Evolutionary conservation across 2,888 invertebrate species (phyloP).

Genomic region (Heliothis peltigera): DNA sequence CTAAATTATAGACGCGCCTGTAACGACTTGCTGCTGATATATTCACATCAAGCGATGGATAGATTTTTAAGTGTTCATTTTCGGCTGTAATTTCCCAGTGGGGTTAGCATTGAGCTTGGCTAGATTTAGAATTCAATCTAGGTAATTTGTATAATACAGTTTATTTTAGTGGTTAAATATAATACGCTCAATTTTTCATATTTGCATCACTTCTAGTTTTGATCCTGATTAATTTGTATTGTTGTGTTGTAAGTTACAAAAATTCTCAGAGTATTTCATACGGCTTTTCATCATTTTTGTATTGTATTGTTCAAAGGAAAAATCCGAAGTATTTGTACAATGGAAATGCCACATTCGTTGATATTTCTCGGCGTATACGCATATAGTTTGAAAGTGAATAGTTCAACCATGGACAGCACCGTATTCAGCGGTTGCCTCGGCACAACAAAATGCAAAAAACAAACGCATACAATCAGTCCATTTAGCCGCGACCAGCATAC

Average conservation of each 20-base stretch:
- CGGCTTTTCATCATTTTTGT: no score
- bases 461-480: not conserved
- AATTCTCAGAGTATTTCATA: no score
- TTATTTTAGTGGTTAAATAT: no score
- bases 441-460: not conserved
- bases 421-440: not conserved
- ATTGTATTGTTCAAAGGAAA: no score
- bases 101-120: conserved; percentile 11
- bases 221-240: no score
- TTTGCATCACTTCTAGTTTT: no score
- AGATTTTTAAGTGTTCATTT: conserved; percentile 50
- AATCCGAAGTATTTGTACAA: no score
- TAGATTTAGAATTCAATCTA: not conserved
- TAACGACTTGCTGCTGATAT: conserved; percentile 40
- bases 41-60: conserved; percentile 34
- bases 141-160: not conserved
- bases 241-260: no score
- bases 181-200: no score
- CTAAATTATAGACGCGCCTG: conserved; percentile 42
- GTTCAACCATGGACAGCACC: not conserved
- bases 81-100: conserved; percentile 46
- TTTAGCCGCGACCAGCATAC: not conserved
- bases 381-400: no score
- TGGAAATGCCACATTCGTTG: no score
- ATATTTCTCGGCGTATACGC: no score